phyloP scores from a whole-genome alignment of 2,113 vertebrate species.

The Aythya baeri region DNA sequence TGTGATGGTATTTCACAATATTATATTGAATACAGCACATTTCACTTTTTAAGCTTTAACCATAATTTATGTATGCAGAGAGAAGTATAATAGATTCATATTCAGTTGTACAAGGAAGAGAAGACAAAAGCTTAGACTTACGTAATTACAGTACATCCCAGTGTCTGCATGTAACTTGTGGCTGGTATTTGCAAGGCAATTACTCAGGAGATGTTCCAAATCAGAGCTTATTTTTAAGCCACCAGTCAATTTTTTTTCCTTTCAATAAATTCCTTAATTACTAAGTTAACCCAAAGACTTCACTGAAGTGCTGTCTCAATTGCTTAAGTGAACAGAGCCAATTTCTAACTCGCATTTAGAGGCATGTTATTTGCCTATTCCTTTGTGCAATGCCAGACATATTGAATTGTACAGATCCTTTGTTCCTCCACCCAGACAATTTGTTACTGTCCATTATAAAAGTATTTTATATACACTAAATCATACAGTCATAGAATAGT shows the following conservation, averaged over 20 bases:
- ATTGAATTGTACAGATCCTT: background rate
- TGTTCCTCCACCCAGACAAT: background rate
- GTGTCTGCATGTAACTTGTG: background rate
- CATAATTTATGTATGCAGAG: background rate
- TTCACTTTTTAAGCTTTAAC: background rate
- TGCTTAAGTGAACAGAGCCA: background rate
- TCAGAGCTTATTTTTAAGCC: background rate
- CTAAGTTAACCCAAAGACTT: background rate
- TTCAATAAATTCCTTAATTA: background rate
- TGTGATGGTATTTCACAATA: background rate
- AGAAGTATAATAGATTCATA: background rate
- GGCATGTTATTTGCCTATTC: background rate
- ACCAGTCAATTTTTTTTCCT: background rate
- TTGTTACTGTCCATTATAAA: background rate
- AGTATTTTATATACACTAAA: background rate
- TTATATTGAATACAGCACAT: background rate
- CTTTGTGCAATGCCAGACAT: background rate
- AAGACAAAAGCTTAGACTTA: background rate
- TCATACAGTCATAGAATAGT: background rate
- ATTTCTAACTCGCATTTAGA: background rate
- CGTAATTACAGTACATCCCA: background rate
- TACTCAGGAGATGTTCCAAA: background rate
- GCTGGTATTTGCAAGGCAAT: background rate
- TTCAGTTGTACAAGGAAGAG: background rate
- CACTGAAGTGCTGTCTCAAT: slow-evolving; percentile 27